Conservation (phyloP, 2,113 vertebrate genomes). For the Caracal caracal region DNA sequence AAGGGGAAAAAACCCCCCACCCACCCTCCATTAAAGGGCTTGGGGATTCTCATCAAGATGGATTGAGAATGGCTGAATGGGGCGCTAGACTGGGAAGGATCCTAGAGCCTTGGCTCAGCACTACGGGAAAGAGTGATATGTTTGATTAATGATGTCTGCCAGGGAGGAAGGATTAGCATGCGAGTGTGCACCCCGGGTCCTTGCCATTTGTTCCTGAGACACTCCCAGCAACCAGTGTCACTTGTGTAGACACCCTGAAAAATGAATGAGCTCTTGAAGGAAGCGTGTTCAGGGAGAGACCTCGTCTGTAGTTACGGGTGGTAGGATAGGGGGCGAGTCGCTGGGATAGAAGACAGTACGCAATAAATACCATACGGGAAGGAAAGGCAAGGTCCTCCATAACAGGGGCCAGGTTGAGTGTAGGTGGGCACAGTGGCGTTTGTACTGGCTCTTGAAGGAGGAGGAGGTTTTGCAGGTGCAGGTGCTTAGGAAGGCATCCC, state of each 20-base stretch:
- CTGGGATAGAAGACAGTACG: not conserved
- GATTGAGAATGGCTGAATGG: not conserved
- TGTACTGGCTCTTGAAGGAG: not conserved
- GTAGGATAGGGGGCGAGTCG: not conserved
- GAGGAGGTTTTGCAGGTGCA: not conserved
- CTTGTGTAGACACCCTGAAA: not conserved
- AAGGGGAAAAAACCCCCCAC: not conserved
- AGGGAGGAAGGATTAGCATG: not conserved
- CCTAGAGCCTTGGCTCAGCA: not conserved
- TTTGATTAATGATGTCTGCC: slow-evolving; percentile 36
- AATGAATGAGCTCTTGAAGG: not conserved
- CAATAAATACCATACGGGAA: not conserved
- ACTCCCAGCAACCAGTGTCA: not conserved
- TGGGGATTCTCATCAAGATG: not conserved
- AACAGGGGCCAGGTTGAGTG: not conserved
- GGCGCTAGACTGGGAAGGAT: not conserved
- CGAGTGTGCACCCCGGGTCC: not conserved
- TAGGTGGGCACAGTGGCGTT: not conserved
- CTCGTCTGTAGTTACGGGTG: not conserved
- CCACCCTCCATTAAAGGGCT: not conserved
- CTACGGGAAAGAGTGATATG: not conserved
- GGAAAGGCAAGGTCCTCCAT: not conserved
- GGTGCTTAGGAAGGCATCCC: not conserved
- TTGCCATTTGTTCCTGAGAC: not conserved
- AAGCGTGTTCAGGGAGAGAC: not conserved